Conservation (phyloP, 1,140 invertebrate species). For the Macrotrachela quadricornifera region DNA sequence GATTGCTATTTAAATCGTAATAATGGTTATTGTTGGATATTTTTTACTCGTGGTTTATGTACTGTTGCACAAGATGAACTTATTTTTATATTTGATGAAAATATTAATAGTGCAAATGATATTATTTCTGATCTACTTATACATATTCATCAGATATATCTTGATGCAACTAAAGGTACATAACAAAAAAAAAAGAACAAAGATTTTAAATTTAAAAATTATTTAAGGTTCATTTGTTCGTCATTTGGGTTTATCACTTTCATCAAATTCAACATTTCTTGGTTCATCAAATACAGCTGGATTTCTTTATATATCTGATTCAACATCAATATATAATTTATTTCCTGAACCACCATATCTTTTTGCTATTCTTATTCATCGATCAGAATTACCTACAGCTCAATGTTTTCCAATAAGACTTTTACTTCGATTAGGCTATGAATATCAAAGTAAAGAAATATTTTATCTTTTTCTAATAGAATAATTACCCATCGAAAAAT, state of each 20-base stretch:
- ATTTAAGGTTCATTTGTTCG: neutral
- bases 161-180: slow-evolving; percentile 51
- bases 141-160: slow-evolving; percentile 50
- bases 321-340: slow-evolving; percentile 40
- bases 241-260: no score
- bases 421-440: slow-evolving; percentile 55
- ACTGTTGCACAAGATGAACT: slow-evolving; percentile 67
- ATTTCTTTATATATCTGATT: slow-evolving; percentile 42
- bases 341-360: slow-evolving; percentile 53
- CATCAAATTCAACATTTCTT: no score
- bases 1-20: slow-evolving; percentile 53
- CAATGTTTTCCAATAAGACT: slow-evolving; percentile 57
- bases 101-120: slow-evolving; percentile 41
- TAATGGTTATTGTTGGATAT: slow-evolving; percentile 48
- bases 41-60: slow-evolving; percentile 52
- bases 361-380: slow-evolving; percentile 56
- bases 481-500: no score
- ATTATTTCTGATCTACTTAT: slow-evolving; percentile 55
- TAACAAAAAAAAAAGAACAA: neutral
- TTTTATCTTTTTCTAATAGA: neutral
- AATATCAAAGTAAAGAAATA: slow-evolving; percentile 45
- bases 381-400: slow-evolving; percentile 66
- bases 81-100: slow-evolving; percentile 48
- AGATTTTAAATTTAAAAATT: neutral
- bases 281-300: slow-evolving; percentile 13